Conservation (phyloP, 1,140 invertebrate species). For the Drosophila hydei region DNA sequence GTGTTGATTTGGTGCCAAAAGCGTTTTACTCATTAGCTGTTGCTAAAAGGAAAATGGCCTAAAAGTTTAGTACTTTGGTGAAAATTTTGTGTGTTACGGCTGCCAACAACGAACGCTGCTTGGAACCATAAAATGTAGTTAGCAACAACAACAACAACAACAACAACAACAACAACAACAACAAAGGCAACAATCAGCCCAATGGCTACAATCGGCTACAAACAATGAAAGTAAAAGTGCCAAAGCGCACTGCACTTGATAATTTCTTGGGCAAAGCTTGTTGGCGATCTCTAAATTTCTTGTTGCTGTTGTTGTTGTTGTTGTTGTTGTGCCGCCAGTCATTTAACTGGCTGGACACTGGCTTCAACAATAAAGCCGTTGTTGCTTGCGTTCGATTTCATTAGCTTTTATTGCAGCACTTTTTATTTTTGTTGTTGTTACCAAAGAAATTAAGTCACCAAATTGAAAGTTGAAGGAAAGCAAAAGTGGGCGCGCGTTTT, state of each 20-base stretch:
- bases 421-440: conserved; percentile 29
- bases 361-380: conserved; percentile 46
- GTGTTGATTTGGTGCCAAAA: conserved; percentile 43
- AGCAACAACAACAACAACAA: conserved; percentile 20
- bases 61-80: conserved; percentile 46
- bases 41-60: conserved; percentile 73
- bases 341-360: conserved; percentile 35
- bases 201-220: conserved; percentile 46
- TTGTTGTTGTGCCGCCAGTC: conserved; percentile 18
- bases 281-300: conserved; percentile 23
- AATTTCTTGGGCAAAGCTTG: conserved; percentile 69
- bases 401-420: conserved; percentile 66
- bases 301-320: conserved; percentile 18
- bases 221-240: conserved; percentile 80
- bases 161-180: conserved; percentile 24
- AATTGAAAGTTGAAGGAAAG: conserved; percentile 72
- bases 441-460: conserved; percentile 76
- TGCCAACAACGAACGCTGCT: conserved; percentile 1
- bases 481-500: conserved; percentile 66
- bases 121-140: conserved; percentile 45
- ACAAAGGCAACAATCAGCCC: conserved; percentile 22
- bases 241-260: conserved; percentile 71
- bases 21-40: conserved; percentile 72
- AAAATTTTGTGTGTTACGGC: conserved; percentile 47
- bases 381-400: conserved; percentile 72